Conservation (phyloP, 2,888 invertebrate genomes). For the Eristalis arbustorum region DNA sequence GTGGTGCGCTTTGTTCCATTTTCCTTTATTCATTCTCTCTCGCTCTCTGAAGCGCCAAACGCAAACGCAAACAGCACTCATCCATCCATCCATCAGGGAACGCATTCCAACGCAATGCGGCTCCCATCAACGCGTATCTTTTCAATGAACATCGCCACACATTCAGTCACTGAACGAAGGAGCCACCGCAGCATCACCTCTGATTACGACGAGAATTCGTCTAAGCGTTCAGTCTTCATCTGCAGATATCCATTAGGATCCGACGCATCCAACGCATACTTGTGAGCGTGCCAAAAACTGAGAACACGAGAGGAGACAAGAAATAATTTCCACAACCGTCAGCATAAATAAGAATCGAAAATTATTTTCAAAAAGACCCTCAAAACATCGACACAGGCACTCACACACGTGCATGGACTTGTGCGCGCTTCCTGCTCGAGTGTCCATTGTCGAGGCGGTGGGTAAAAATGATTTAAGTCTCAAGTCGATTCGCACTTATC, state of each 20-base stretch:
- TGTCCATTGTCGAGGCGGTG: neutral
- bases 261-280: slow-evolving; percentile 41
- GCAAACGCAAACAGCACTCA: slow-evolving; percentile 19
- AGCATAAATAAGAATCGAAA: slow-evolving; percentile 49
- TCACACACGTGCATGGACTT: neutral
- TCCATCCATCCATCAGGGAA: slow-evolving; percentile 49
- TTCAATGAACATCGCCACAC: slow-evolving; percentile 45
- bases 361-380: slow-evolving; percentile 20
- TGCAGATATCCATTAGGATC: slow-evolving; percentile 6
- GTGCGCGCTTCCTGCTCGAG: neutral
- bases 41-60: slow-evolving; percentile 1
- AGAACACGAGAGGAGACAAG: neutral
- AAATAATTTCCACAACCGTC: slow-evolving; percentile 50
- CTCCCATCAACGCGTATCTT: slow-evolving; percentile 52
- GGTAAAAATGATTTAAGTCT: neutral
- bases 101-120: slow-evolving; percentile 57
- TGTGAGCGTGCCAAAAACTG: slow-evolving; percentile 46
- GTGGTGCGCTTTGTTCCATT: neutral
- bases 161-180: neutral
- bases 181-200: neutral
- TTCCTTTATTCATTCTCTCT: neutral
- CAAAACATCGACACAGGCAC: neutral
- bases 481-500: slow-evolving; percentile 7
- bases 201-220: slow-evolving; percentile 25
- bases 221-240: neutral